Evolutionary conservation across 2,113 vertebrate species (phyloP).

Genomic region (Mellivora capensis): DNA sequence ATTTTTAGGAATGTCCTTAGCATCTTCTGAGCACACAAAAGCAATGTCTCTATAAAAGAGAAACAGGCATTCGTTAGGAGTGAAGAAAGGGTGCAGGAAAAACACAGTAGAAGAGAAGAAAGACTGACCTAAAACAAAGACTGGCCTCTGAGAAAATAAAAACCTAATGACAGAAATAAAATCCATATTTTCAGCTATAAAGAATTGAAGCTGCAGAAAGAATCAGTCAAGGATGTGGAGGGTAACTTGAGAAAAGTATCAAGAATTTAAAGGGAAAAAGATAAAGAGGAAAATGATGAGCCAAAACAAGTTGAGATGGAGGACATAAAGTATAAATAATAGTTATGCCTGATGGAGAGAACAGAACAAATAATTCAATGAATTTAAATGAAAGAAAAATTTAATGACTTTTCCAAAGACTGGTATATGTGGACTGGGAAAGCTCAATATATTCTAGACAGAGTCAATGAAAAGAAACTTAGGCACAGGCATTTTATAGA

Average conservation of each 20-base stretch:
- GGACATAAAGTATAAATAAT: not conserved
- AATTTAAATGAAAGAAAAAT: constrained; percentile 41
- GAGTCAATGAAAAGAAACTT: not conserved
- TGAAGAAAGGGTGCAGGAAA: not conserved
- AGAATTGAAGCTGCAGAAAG: constrained; percentile 9
- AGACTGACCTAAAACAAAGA: not conserved
- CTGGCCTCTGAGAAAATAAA: not conserved
- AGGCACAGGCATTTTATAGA: not conserved
- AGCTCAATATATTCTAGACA: not conserved
- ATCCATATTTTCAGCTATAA: not conserved
- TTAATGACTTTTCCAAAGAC: not conserved
- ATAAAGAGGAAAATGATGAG: not conserved
- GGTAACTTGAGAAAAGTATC: not conserved
- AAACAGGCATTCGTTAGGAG: not conserved
- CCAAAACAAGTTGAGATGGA: not conserved
- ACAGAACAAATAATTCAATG: constrained; percentile 5
- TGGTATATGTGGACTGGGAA: not conserved
- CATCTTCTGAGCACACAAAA: not conserved
- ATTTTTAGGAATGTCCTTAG: not conserved
- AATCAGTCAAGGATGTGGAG: not conserved
- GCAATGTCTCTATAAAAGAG: not conserved
- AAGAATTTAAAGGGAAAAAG: not conserved
- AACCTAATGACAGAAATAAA: not conserved
- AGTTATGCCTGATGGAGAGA: not conserved
- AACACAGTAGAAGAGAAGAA: not conserved